Evolutionary conservation across 2,113 vertebrate species (phyloP), one percentile per base, ranked within the genome.

Genomic region (Catharus bicknelli): DNA sequence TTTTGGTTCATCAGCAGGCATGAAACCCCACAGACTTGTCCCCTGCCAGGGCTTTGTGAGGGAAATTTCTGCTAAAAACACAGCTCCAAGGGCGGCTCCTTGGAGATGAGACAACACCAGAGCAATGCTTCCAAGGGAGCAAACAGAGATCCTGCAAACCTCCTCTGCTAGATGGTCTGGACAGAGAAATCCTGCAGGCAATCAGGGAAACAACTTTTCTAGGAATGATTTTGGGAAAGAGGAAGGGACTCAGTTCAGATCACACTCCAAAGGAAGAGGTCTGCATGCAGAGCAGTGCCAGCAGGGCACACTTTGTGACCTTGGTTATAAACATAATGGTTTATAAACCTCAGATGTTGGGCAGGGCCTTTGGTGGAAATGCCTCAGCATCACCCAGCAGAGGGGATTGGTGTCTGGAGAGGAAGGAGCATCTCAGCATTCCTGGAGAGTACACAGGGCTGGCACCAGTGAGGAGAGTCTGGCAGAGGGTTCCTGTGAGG

Each of bases 401-500:
- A 84, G 42, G 20, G 45, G 73, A 53, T 25, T 10, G 45, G 53
- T 61, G 7, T 70, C 40, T 3, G 51, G 80, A 53, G 86, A 64
- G 90, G 48, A 59, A 53, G 83, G 45, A 90, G 66, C 6, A 5
- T 68, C 86, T 92, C 83, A 57, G 2, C 16, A 11, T 67, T 89
- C 61, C 79, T 54, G 69, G 66, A 72, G 62, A 53, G n/a, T 32
- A 61, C n/a, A 15, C 53, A 72, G 62, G 69, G 54, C 80, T 93
- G 90, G 77, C 76, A 86, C 68, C 57, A 36, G 26, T 81, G 23
- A 38, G 82, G 48, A 5, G 26, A 87, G 92, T 7, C 93, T 90
- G 91, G 90, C 90, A 96, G 84, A 82, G 74, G 9, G 8, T 16
- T 85, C 50, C 74, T 83, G 77, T 89, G 95, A 83, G 88, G 86